Evolutionary conservation across 2,888 invertebrate genomes (phyloP), one percentile per base, ranked within the genome.

Genomic region (Trimorus sp.): DNA sequence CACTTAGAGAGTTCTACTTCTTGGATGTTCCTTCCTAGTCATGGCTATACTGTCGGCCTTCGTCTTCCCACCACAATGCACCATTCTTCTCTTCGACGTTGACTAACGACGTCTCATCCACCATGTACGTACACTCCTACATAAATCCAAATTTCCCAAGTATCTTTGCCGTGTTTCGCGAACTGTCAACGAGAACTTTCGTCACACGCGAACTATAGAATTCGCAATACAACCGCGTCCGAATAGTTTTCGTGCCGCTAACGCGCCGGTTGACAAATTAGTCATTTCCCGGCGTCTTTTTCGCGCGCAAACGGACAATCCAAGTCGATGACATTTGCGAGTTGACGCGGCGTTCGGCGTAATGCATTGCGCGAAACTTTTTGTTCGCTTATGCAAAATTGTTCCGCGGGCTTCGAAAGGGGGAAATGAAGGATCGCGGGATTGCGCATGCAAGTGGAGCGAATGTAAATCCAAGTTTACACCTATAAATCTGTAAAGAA

Each of bases 11-110:
- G 85, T 85, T 85, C 84, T 82, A 87, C 86, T 88, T 87, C 80
- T 85, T 84, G 85, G 84, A 81, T 85, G 82, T 84, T 88, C 84
- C 84, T 85, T 87, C 82, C 86, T 86, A 82, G 85, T 84, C 70
- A 76, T 77, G 74, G 75, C 51, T 73, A 66, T 82, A 83, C 83
- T 82, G 81, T 85, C 80, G 79, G 83, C 82, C 78, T 75, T 83
- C 83, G 73, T 84, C 81, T 81, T 85, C 82, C 84, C 86, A 83
- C 85, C 85, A 87, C 86, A 87, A 88, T 88, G 85, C 88, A 83
- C 86, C 84, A 88, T 88, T 89, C 89, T 89, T 87, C 86, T 84
- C 59, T 79, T 79, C 84, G 89, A 89, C 89, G 80, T 87, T 89
- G 89, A 90, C 88, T 89, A 88, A 90, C 87, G 88, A 87, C 83